These are phyloP conservation scores for Trachythela sp. DNA, from an alignment of 64 coral and sea anemone genomes.

Conservation along the genomic window DNA sequence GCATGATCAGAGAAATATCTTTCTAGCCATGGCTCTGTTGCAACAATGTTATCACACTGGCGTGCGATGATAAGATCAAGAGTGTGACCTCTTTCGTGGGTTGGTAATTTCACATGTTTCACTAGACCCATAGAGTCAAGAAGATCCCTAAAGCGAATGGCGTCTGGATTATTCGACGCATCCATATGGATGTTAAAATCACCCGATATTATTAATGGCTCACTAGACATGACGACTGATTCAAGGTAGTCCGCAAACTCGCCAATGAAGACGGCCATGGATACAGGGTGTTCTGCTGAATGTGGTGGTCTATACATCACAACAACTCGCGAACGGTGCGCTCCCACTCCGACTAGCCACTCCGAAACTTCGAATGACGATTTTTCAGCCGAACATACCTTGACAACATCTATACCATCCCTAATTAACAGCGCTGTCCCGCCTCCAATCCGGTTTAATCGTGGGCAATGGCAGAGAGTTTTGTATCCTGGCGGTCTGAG, in stretches of 20 bases:
- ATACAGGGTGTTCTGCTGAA: constrained; percentile 33
- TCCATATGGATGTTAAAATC: constrained; percentile 18
- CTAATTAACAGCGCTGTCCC: constrained; percentile 57
- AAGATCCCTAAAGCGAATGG: neutral
- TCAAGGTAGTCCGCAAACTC: neutral
- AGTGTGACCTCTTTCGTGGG: neutral
- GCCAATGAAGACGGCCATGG: neutral
- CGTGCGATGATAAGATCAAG: constrained; percentile 10
- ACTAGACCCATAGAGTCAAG: neutral
- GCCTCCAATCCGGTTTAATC: constrained; percentile 26
- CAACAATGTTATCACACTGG: neutral
- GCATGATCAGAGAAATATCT: constrained; percentile 37
- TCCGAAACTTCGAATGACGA: constrained; percentile 59
- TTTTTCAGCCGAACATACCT: constrained; percentile 46
- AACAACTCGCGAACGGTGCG: constrained; percentile 13
- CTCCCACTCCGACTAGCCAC: constrained; percentile 40
- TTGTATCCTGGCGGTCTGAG: constrained; percentile 30
- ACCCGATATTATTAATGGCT: constrained; percentile 11
- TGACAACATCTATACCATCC: constrained; percentile 33
- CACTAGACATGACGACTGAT: constrained; percentile 34
- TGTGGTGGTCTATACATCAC: constrained; percentile 35
- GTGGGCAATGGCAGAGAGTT: constrained; percentile 48
- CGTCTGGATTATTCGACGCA: neutral
- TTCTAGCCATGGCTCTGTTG: neutral
- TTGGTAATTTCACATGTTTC: neutral